Percentiles rank a stretch among this genome's conserved stretches.
Evolutionary conservation across 2,888 invertebrate species (phyloP).

Genomic region (Carcina quercana): DNA sequence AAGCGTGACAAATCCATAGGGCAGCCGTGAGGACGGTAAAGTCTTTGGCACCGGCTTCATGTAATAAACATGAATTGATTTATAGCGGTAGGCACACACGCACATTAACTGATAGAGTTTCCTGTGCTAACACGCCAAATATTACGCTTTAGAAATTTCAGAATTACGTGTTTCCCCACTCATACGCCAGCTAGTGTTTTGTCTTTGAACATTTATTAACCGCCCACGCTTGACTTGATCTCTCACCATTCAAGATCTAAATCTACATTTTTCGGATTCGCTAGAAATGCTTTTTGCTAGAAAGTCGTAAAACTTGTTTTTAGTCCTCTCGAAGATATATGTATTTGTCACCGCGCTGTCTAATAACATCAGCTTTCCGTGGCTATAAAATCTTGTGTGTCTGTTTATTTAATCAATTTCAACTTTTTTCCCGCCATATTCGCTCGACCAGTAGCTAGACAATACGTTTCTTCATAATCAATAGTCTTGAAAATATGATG

Average conservation of each 20-base stretch:
- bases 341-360: too few relatives aligned
- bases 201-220: slow-evolving; percentile 1
- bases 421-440: too few relatives aligned
- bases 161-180: not conserved
- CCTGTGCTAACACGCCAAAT: slow-evolving; percentile 10
- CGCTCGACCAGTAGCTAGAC: too few relatives aligned
- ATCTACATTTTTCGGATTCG: not conserved
- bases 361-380: too few relatives aligned
- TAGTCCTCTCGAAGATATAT: too few relatives aligned
- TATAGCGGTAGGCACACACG: slow-evolving; percentile 21
- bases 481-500: too few relatives aligned
- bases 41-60: slow-evolving; percentile 31
- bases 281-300: too few relatives aligned
- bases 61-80: slow-evolving; percentile 34
- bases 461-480: too few relatives aligned
- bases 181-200: not conserved
- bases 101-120: slow-evolving; percentile 8
- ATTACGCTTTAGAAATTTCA: slow-evolving; percentile 1
- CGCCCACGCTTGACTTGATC: not conserved
- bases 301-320: too few relatives aligned
- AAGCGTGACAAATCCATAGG: slow-evolving; percentile 32
- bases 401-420: too few relatives aligned
- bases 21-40: slow-evolving; percentile 27
- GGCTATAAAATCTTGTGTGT: too few relatives aligned
- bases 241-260: not conserved